phyloP scores from a whole-genome alignment of 2,888 invertebrate genomes.

The Matsumyia berberina region DNA sequence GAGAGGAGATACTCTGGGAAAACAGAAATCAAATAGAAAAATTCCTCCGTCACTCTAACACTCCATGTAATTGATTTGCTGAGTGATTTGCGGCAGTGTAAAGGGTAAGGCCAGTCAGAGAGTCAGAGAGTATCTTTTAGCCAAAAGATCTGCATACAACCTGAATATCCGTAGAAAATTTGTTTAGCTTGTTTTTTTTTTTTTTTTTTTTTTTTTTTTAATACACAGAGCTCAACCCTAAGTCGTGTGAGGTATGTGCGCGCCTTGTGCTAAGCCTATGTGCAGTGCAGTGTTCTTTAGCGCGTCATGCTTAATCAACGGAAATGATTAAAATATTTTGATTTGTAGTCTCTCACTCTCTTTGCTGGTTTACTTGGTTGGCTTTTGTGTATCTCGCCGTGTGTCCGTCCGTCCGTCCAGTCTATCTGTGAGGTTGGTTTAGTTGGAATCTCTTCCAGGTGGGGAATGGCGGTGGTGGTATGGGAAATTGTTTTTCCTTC shows the following conservation, averaged over 20 bases:
- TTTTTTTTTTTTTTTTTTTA: too few species aligned
- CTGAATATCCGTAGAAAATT: conserved; percentile 66
- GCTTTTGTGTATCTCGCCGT: neutral
- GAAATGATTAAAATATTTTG: conserved; percentile 76
- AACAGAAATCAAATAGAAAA: conserved; percentile 63
- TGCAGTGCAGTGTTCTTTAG: conserved; percentile 49
- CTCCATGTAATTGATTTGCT: conserved; percentile 74
- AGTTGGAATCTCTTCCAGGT: neutral
- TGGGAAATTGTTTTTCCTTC: conserved; percentile 49
- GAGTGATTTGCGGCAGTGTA: conserved; percentile 70
- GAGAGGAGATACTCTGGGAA: conserved; percentile 3
- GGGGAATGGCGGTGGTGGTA: conserved; percentile 20
- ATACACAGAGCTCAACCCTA: conserved; percentile 29
- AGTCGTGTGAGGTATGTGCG: conserved; percentile 55
- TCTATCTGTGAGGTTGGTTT: neutral
- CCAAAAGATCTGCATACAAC: conserved; percentile 22
- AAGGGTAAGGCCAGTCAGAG: conserved; percentile 61
- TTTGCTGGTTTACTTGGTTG: neutral
- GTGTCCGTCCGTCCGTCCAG: neutral
- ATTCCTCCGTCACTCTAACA: conserved; percentile 66
- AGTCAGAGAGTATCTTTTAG: conserved; percentile 16
- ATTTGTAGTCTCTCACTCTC: conserved; percentile 61
- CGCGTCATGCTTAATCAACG: conserved; percentile 74
- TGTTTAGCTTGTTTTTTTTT: conserved; percentile 45
- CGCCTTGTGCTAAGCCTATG: neutral